A percentile compares a stretch with the other conserved stretches of the same genome.
Conservation (phyloP, 1,140 invertebrate species). For the Aplysia californica region DNA sequence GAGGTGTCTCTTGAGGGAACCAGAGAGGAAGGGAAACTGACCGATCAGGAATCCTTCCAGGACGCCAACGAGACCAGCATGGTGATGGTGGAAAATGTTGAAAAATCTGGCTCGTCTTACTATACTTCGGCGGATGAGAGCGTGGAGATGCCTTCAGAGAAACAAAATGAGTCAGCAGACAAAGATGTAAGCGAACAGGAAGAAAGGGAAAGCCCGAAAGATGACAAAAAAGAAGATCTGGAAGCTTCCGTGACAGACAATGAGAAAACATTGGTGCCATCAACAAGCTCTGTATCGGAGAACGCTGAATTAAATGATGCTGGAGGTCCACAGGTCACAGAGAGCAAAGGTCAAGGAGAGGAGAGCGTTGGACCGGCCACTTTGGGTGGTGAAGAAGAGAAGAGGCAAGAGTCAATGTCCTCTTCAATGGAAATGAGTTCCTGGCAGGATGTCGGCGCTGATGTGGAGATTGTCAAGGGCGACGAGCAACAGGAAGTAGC, state of each 20-base stretch:
- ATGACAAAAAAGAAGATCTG: not conserved
- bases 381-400: not conserved
- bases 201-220: not conserved
- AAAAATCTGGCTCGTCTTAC: constrained; percentile 9
- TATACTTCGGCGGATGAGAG: constrained; percentile 14
- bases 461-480: not conserved
- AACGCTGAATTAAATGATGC: too few species aligned
- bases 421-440: too few species aligned
- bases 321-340: too few species aligned
- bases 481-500: too few species aligned
- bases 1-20: not conserved
- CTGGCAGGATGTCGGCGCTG: not conserved
- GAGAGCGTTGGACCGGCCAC: too few species aligned
- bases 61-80: constrained; percentile 13
- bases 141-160: not conserved
- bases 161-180: not conserved
- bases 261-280: too few species aligned
- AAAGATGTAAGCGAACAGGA: not conserved
- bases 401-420: too few species aligned
- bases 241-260: not conserved
- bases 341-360: too few species aligned
- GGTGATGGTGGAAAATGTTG: constrained; percentile 11
- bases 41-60: not conserved
- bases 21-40: not conserved
- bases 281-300: too few species aligned